Base-by-base conservation (phyloP, 2,113 vertebrate species). In the Istiophorus platypterus region DNA sequence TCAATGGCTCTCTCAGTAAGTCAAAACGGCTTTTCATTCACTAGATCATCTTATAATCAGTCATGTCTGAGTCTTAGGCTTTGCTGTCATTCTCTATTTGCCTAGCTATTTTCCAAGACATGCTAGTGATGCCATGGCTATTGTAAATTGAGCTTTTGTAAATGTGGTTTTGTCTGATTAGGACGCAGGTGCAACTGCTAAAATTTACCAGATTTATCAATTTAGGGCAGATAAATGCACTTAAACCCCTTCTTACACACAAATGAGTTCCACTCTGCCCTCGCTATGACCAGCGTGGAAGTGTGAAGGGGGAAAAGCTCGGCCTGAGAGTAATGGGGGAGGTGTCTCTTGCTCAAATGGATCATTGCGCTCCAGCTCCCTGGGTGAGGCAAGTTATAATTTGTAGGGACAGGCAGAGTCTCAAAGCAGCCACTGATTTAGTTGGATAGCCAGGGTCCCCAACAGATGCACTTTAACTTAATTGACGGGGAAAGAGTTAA, bases 291-390 rank as follows among this genome's bases (percentile, higher is more conserved):
- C 78, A 76, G 66, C 42, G n/a, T 58, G 62, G 69, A 81, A 75
- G 82, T 51, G 67, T 73, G 80, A 91, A 49, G 62, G 63, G 71
- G 81, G 80, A 59, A 77, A 88, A 80, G 74, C 84, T 88, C 78
- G 67, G 70, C 90, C 72, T 83, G 61, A 80, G 70, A 81, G 78
- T 87, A 87, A 91, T 90, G 78, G 83, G 73, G 80, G 81, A 66
- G 77, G 85, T 87, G 88, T 91, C 87, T 86, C 76, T 85, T 86
- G 77, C 86, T 93, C 72, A 72, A 87, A 92, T 89, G 91, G 84
- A 91, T 92, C 92, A 91, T 91, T 89, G 89, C 84, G 37, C 88
- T 89, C 71, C 52, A 81, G 81, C 87, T 93, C 87, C 82, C 83
- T n/a, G 80, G 85, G 87, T 80, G 88, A 83, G 79, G 66, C 69